Evolutionary conservation across 2,797 vertebrate species (phyloP).

Genomic region (Sebastes iracundus): DNA sequence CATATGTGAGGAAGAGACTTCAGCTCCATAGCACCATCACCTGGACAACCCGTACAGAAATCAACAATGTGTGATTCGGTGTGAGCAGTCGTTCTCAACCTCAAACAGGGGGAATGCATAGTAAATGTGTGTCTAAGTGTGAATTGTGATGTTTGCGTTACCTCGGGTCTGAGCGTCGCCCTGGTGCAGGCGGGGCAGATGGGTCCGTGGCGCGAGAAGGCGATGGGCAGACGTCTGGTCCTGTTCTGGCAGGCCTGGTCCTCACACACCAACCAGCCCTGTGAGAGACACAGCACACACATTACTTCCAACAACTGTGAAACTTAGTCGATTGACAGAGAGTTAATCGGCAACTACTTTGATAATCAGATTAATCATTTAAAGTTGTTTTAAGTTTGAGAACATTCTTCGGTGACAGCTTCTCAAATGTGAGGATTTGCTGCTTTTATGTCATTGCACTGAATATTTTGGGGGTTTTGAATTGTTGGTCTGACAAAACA

Average conservation of each 20-base stretch:
- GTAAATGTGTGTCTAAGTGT: background rate
- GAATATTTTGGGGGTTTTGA: background rate
- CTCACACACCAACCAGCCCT: conserved; percentile 96
- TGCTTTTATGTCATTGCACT: background rate
- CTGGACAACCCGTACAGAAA: conserved; percentile 73
- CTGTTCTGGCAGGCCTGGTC: conserved; percentile 92
- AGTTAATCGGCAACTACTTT: background rate
- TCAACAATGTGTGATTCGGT: background rate
- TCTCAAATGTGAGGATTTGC: background rate
- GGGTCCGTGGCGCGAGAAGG: conserved; percentile 91
- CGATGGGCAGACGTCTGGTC: conserved; percentile 89
- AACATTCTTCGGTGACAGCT: background rate
- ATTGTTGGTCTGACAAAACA: background rate
- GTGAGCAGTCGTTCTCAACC: background rate
- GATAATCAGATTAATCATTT: background rate
- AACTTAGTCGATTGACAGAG: background rate
- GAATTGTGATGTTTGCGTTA: conserved; percentile 60
- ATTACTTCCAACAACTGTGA: background rate
- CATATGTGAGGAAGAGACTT: conserved; percentile 22
- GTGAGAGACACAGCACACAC: background rate
- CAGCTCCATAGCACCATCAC: conserved; percentile 86
- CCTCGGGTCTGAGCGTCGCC: conserved; percentile 90
- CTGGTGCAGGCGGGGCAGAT: conserved; percentile 91
- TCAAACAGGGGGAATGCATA: background rate
- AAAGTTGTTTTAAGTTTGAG: background rate